These are phyloP conservation scores for Synergus umbraculus DNA, from an alignment of 2,888 invertebrate genomes.

Conservation along the genomic window DNA sequence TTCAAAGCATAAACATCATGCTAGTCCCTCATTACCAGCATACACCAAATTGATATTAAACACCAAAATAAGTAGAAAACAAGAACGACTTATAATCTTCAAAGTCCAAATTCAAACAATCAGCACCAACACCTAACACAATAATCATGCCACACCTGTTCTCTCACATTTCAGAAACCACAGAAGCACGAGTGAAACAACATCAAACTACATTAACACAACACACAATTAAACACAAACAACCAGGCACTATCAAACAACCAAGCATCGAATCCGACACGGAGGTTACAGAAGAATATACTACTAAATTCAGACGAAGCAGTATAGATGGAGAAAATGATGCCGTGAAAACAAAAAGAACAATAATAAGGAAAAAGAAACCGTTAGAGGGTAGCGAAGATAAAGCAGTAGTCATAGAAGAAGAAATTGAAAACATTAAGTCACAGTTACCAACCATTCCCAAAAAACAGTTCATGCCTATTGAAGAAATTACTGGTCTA, in stretches of 20 bases:
- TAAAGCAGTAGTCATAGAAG: constrained; percentile 72
- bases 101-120: not conserved
- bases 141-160: constrained; percentile 67
- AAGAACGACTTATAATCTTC: not conserved
- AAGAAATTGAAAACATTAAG: constrained; percentile 72
- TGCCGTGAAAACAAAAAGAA: constrained; percentile 72
- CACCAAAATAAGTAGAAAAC: not conserved
- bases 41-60: not conserved
- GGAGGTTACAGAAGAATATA: constrained; percentile 73
- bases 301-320: constrained; percentile 71
- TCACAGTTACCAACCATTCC: constrained; percentile 67
- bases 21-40: not conserved
- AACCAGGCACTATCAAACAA: constrained; percentile 64
- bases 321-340: constrained; percentile 68
- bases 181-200: constrained; percentile 72
- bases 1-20: not conserved
- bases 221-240: constrained; percentile 71
- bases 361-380: constrained; percentile 69
- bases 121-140: constrained; percentile 56
- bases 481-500: constrained; percentile 68
- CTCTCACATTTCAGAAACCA: constrained; percentile 76
- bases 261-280: constrained; percentile 69
- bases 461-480: constrained; percentile 72
- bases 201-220: constrained; percentile 69
- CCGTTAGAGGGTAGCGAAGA: constrained; percentile 59